Evolutionary conservation across 2,797 vertebrate genomes (phyloP), one percentile per base, ranked within the genome.

Genomic region (Microctenopoma stevenorrisi): DNA sequence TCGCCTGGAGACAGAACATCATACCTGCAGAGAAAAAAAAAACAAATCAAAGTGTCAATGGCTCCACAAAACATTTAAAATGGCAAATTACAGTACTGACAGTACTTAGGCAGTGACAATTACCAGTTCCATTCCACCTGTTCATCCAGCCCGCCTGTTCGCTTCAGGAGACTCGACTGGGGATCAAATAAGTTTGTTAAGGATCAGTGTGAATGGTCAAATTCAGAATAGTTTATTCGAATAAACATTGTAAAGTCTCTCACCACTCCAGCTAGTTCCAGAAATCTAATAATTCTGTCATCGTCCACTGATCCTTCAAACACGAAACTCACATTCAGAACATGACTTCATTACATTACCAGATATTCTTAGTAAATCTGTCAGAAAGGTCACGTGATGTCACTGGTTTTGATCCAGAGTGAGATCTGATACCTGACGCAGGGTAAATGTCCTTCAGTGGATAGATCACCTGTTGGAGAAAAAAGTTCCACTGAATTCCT

Each of bases 101-200:
- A 15, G 42, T 14, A 43, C 42, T 43, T 43, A 4, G 13, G 14
- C 3, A 43, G 12, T 40, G 38, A 40, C 13, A 14, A 1, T 94
- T 92, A 99, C 98, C 98, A 99, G 90, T 96, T 99, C 98, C 98
- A 99, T 63, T 98, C 96, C 48, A 98, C 96, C 18, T 85, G 82
- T 73, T 95, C 79, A 78, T 99, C 97, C 91, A 99, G 92, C 42
- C 98, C 97, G 3, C 95, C 96, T 0, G 96, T 95, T 69, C 97
- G 94, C 14, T 72, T 91, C 82, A 98, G 83, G 82, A 99, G 92
- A 85, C 89, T 94, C 3, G 94, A 91, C 98, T 99, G 89, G 16
- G 92, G 81, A 11, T 76, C 7, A 62, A n/a, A 72, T 0, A 43
- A 8, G 54, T 55, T 16, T 7, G 47, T 35, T 67, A 22, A 72